These are phyloP conservation scores for Brachionus plicatilis DNA, from an alignment of 1,140 invertebrate species.

Conservation along the genomic window DNA sequence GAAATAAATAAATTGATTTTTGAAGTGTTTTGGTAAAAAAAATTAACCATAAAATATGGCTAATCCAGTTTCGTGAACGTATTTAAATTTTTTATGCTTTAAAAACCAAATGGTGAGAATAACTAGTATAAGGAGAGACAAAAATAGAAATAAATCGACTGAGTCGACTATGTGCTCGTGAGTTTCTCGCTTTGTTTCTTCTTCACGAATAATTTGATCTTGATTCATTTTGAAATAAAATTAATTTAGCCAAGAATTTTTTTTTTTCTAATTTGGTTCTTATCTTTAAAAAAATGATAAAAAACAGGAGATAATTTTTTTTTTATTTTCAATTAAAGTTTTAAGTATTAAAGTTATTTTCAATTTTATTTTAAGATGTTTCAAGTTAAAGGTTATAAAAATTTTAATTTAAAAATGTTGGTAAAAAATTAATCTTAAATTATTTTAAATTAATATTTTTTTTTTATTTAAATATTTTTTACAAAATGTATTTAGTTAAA, in stretches of 20 bases:
- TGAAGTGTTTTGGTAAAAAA: background rate
- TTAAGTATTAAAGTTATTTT: no score
- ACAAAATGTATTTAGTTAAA: no score
- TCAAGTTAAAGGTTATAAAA: no score
- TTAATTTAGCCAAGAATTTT: background rate
- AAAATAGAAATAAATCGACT: slow-evolving; percentile 84
- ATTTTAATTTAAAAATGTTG: no score
- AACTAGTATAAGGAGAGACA: slow-evolving; percentile 79
- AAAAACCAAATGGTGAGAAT: slow-evolving; percentile 97
- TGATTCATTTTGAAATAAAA: background rate
- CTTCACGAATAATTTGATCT: slow-evolving; percentile 8
- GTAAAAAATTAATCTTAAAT: no score
- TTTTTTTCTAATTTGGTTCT: background rate
- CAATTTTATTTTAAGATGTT: no score
- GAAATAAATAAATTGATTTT: background rate
- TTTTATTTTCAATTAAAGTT: no score
- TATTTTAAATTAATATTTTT: no score
- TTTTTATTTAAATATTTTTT: no score
- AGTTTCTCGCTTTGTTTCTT: slow-evolving; percentile 26
- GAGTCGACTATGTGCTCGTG: slow-evolving; percentile 66
- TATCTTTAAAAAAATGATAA: background rate
- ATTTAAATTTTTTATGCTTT: slow-evolving; percentile 86
- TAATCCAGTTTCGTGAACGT: slow-evolving; percentile 92
- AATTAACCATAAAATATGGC: slow-evolving; percentile 89
- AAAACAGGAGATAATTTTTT: background rate